A percentile compares a stretch with the other conserved stretches of the same genome.
These are phyloP conservation scores for Petrophora chlorosata DNA, from an alignment of 2,888 invertebrate genomes.

Conservation along the genomic window DNA sequence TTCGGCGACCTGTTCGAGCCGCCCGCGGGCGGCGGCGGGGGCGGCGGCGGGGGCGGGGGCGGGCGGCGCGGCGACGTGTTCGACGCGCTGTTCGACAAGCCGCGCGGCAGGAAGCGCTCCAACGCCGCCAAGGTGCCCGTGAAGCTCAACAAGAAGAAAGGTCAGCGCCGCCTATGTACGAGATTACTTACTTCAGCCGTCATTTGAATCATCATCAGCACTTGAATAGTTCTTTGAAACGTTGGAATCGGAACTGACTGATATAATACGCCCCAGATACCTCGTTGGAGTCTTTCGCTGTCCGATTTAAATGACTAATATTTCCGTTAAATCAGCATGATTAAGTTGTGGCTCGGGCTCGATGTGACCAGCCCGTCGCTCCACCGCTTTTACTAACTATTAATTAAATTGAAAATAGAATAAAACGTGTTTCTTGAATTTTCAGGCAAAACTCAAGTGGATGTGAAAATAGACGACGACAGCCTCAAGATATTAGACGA, in stretches of 20 bases:
- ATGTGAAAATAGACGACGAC: conserved; percentile 90
- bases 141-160: conserved; percentile 74
- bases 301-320: too few species aligned
- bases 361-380: too few species aligned
- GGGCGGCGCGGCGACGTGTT: conserved; percentile 55
- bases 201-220: too few species aligned
- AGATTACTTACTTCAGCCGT: neutral
- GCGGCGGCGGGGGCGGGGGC: neutral
- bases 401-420: too few species aligned
- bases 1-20: conserved; percentile 91
- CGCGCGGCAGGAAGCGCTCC: conserved; percentile 84
- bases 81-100: conserved; percentile 86
- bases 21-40: conserved; percentile 24
- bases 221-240: too few species aligned
- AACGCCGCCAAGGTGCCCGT: conserved; percentile 61
- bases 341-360: too few species aligned
- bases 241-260: too few species aligned
- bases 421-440: neutral
- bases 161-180: conserved; percentile 46
- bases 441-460: conserved; percentile 84
- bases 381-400: too few species aligned
- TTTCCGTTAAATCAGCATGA: too few species aligned
- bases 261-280: too few species aligned
- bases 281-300: too few species aligned
- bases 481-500: conserved; percentile 93